Evolutionary conservation across 1,140 invertebrate species (phyloP), one percentile per base, ranked within the genome.

Genomic region (Trichogramma pretiosum): DNA sequence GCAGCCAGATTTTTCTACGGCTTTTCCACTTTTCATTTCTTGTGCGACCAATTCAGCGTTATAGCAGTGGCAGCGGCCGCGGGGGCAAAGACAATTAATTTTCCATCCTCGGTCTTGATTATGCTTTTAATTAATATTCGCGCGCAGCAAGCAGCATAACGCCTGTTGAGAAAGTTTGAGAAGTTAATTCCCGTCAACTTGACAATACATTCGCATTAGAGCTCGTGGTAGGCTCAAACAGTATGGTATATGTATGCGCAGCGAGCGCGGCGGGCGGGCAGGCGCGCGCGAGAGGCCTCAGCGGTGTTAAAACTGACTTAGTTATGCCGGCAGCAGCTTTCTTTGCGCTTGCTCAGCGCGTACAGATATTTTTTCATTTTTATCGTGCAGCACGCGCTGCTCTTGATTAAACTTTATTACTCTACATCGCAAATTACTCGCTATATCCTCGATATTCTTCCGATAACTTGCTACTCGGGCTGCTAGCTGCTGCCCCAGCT

Each of bases 91-190:
- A 51, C 43, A 46, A 58, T 56, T 53, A 53, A 57, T 57, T 49
- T 53, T 41, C 42, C 35, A 55, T 53, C 46, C 30, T 35, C 14
- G 16, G 34, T 21, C 17, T 47, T 48, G 51, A 54, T 61, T 61
- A 59, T 54, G 45, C 46, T 57, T n/a, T 55, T 61, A 54, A 61
- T 61, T 57, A 56, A 56, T 59, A 59, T 52, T 53, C 44, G 41
- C 48, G 36, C 36, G 22, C n/a, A 17, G n/a, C n/a, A n/a, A n/a
- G n/a, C n/a, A n/a, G n/a, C n/a, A n/a, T n/a, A n/a, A n/a, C n/a
- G n/a, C 16, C 43, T 45, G 49, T 51, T n/a, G 41, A 24, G 40
- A 55, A 59, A 59, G 54, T 59, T 61, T 44, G 50, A 54, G 45
- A 59, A 59, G 55, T 61, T 57, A 56, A 58, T 59, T 49, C 45